Conservation (phyloP, 2,797 vertebrate genomes). For the Halcyon leucocephala region DNA sequence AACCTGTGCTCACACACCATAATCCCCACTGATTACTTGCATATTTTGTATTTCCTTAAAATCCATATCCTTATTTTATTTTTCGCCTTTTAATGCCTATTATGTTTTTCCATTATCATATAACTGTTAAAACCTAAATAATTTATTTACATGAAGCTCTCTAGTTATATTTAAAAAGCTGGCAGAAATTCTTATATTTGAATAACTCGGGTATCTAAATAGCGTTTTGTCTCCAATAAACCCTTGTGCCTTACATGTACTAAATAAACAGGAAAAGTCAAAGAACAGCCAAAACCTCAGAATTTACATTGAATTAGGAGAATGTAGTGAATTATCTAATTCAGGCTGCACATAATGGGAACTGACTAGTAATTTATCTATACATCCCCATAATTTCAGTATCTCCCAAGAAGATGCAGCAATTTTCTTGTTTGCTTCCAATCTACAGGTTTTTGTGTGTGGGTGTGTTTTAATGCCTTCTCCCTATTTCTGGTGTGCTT, state of each 20-base stretch:
- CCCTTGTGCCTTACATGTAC: neutral
- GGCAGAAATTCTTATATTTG: neutral
- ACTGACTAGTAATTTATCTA: neutral
- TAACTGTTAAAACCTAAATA: neutral
- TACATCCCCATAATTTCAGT: neutral
- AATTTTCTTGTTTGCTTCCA: conserved; percentile 60
- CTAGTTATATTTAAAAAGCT: neutral
- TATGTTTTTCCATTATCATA: neutral
- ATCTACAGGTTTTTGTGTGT: conserved; percentile 25
- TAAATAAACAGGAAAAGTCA: neutral
- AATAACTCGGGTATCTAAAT: neutral
- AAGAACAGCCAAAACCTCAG: neutral
- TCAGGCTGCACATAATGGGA: neutral
- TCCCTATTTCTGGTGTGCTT: neutral
- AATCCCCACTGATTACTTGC: neutral
- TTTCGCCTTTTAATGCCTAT: neutral
- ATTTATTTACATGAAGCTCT: neutral
- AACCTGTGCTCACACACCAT: neutral
- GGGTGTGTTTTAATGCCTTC: conserved; percentile 65
- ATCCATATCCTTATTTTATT: neutral
- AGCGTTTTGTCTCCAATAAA: neutral
- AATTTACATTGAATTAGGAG: neutral
- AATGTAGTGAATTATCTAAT: neutral
- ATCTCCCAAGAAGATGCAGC: neutral
- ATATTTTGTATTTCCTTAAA: neutral